Evolutionary conservation across 2,113 vertebrate species (phyloP).

Genomic region (Aplodontia rufa): DNA sequence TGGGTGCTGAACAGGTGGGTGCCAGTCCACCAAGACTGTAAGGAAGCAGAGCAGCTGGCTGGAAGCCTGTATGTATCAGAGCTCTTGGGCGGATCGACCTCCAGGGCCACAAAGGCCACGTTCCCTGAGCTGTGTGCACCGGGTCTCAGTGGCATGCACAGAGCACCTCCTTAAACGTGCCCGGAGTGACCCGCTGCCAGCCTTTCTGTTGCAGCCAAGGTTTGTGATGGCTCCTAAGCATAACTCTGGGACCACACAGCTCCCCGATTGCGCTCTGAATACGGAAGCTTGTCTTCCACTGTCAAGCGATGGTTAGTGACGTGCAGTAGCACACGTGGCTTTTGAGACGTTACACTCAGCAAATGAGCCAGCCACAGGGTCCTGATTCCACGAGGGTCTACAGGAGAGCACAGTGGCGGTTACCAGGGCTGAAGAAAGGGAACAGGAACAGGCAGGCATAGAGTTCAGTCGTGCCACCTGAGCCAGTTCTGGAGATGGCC

Average conservation of each 20-base stretch:
- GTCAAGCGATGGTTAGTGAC: neutral
- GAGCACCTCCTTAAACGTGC: neutral
- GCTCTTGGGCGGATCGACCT: neutral
- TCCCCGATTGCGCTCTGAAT: no score
- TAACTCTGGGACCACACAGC: neutral
- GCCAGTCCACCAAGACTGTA: neutral
- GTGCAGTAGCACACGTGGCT: fast-evolving
- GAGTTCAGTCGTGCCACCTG: neutral
- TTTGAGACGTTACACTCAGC: no score
- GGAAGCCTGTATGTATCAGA: neutral
- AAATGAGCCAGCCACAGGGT: no score
- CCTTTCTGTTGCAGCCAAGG: neutral
- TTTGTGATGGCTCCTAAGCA: fast-evolving
- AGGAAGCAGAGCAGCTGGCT: neutral
- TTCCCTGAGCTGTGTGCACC: neutral
- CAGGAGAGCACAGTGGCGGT: no score
- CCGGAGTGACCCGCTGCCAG: neutral
- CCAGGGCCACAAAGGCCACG: neutral
- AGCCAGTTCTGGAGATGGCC: neutral
- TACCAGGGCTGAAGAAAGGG: neutral
- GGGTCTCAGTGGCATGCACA: neutral
- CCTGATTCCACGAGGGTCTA: fast-evolving
- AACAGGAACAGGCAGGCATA: no score
- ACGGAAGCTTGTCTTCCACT: neutral
- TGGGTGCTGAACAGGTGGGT: neutral